A percentile compares a stretch with the other conserved stretches of the same genome.
phyloP scores from a whole-genome alignment of 2,113 vertebrate species.

The Hydropotes inermis region DNA sequence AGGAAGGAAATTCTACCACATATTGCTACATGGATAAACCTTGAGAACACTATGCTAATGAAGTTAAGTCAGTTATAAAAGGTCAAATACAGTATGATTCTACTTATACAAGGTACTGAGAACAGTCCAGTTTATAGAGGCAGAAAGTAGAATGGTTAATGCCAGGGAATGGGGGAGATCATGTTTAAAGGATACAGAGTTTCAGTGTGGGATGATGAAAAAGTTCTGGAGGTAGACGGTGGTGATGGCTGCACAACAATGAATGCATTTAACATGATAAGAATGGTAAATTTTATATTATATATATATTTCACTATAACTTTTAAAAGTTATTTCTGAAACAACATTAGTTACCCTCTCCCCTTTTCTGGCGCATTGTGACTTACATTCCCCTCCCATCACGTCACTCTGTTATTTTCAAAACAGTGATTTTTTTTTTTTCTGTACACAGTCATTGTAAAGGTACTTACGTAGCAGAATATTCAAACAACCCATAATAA shows the following conservation, averaged over 20 bases:
- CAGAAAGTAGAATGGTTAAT: not conserved
- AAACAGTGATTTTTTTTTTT: not conserved
- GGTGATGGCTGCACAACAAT: not conserved
- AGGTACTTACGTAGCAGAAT: constrained; percentile 95
- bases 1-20: not conserved
- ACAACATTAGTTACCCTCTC: not conserved
- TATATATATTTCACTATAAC: not conserved
- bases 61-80: not conserved
- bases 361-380: rapidly evolving
- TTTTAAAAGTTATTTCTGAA: not conserved
- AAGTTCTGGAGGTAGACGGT: not conserved
- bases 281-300: not conserved
- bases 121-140: not conserved
- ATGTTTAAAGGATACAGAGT: not conserved
- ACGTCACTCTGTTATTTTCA: not conserved
- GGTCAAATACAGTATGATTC: not conserved
- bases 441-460: not conserved
- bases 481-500: constrained; percentile 98
- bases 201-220: not conserved
- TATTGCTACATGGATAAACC: not conserved
- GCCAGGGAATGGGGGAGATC: not conserved
- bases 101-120: not conserved
- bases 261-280: not conserved
- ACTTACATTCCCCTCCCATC: not conserved
- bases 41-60: not conserved